Conservation (phyloP, 2,797 vertebrate genomes). For the Notolabrus celidotus region DNA sequence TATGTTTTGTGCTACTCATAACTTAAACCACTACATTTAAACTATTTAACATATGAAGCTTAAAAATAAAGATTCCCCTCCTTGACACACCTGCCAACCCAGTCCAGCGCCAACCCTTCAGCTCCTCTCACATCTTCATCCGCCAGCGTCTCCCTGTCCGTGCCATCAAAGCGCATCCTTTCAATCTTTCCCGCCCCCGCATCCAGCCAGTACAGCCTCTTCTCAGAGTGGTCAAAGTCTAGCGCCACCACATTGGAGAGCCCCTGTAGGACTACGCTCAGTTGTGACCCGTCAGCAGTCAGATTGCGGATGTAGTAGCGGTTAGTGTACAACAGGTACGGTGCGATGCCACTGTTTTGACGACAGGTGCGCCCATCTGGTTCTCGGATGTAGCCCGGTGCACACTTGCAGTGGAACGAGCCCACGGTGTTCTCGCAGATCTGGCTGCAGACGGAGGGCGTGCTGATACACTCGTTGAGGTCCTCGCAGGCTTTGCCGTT, state of each 20-base stretch:
- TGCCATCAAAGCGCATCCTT: slow-evolving; percentile 81
- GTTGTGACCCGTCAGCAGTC: slow-evolving; percentile 76
- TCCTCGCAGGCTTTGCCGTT: slow-evolving; percentile 85
- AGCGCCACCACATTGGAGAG: slow-evolving; percentile 76
- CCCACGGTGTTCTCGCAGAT: slow-evolving; percentile 80
- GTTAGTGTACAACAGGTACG: slow-evolving; percentile 82
- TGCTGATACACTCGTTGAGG: slow-evolving; percentile 78
- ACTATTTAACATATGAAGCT: no score
- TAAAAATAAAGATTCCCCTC: background rate
- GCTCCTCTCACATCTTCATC: slow-evolving; percentile 56
- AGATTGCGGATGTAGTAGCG: slow-evolving; percentile 85
- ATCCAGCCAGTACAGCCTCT: slow-evolving; percentile 83
- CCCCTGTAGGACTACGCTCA: slow-evolving; percentile 79
- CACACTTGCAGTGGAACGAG: slow-evolving; percentile 83
- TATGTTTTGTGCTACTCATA: background rate
- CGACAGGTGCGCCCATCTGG: slow-evolving; percentile 81
- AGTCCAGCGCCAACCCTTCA: slow-evolving; percentile 82
- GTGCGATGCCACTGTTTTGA: slow-evolving; percentile 82
- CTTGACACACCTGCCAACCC: slow-evolving; percentile 82
- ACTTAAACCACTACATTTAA: no score
- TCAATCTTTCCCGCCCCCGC: slow-evolving; percentile 70
- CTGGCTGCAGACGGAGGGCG: slow-evolving; percentile 82
- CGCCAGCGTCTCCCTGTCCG: slow-evolving; percentile 72
- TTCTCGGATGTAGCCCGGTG: slow-evolving; percentile 80
- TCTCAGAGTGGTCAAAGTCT: slow-evolving; percentile 80